Evolutionary conservation across 2,888 invertebrate genomes (phyloP).

Genomic region (Hylaea fasciaria): DNA sequence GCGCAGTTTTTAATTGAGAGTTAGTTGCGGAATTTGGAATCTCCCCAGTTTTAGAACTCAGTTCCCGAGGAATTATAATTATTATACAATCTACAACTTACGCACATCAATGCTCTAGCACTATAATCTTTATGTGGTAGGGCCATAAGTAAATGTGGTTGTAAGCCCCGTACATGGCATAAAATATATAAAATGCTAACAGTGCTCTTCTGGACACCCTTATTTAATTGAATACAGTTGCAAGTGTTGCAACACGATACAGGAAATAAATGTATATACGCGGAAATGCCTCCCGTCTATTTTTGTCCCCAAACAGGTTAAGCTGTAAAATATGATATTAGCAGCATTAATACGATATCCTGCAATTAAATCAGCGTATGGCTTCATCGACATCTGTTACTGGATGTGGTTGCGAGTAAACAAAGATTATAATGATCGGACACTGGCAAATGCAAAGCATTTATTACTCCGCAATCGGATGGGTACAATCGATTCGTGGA

Average conservation of each 20-base stretch:
- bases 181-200: too few relatives aligned
- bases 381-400: constrained; percentile 72
- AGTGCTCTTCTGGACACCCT: too few relatives aligned
- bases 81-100: too few relatives aligned
- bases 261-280: constrained; percentile 39
- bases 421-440: constrained; percentile 78
- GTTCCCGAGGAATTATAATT: too few relatives aligned
- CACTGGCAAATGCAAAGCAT: constrained; percentile 75
- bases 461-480: constrained; percentile 67
- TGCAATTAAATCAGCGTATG: constrained; percentile 77
- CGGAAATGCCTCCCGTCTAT: constrained; percentile 45
- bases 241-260: constrained; percentile 32
- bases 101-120: too few relatives aligned
- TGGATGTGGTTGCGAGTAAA: constrained; percentile 80
- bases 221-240: neutral
- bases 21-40: too few relatives aligned
- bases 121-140: too few relatives aligned
- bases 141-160: too few relatives aligned
- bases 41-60: too few relatives aligned
- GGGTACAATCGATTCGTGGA: constrained; percentile 68
- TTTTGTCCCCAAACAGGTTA: constrained; percentile 52
- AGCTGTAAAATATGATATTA: constrained; percentile 71
- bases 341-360: constrained; percentile 77
- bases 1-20: too few relatives aligned
- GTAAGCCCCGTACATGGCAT: too few relatives aligned